Conservation (phyloP, 2,888 invertebrate genomes). For the Argyresthia goedartella region DNA sequence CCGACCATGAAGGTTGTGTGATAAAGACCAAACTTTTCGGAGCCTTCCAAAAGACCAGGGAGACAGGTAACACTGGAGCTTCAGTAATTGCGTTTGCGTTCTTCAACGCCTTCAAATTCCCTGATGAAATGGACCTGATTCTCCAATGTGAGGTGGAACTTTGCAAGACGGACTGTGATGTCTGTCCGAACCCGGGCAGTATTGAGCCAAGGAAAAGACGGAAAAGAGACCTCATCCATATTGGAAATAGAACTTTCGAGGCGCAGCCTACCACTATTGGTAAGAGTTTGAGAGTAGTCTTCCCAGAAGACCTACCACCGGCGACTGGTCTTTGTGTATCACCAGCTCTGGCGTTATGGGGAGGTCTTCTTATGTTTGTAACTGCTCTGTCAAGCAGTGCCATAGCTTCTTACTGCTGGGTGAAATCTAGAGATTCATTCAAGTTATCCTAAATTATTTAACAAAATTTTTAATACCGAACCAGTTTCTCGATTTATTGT, state of each 20-base stretch:
- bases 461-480: no score
- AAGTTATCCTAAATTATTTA: slow-evolving; percentile 30
- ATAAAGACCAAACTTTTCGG: slow-evolving; percentile 85
- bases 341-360: slow-evolving; percentile 73
- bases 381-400: slow-evolving; percentile 70
- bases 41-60: slow-evolving; percentile 83
- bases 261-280: slow-evolving; percentile 73
- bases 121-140: slow-evolving; percentile 85
- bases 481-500: no score
- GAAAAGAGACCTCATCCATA: slow-evolving; percentile 51
- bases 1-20: slow-evolving; percentile 83
- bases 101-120: slow-evolving; percentile 88
- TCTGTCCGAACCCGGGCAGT: slow-evolving; percentile 77
- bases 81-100: slow-evolving; percentile 82
- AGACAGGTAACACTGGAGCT: slow-evolving; percentile 79
- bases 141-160: slow-evolving; percentile 87
- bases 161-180: slow-evolving; percentile 83
- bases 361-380: slow-evolving; percentile 70
- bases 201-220: slow-evolving; percentile 54
- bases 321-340: slow-evolving; percentile 73
- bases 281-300: slow-evolving; percentile 76
- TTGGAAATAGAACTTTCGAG: slow-evolving; percentile 61
- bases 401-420: slow-evolving; percentile 51
- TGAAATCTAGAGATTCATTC: slow-evolving; percentile 38
- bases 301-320: slow-evolving; percentile 75